A percentile compares a stretch with the other conserved stretches of the same genome.
Conservation (phyloP, 2,888 invertebrate species). For the Hylaea fasciaria region DNA sequence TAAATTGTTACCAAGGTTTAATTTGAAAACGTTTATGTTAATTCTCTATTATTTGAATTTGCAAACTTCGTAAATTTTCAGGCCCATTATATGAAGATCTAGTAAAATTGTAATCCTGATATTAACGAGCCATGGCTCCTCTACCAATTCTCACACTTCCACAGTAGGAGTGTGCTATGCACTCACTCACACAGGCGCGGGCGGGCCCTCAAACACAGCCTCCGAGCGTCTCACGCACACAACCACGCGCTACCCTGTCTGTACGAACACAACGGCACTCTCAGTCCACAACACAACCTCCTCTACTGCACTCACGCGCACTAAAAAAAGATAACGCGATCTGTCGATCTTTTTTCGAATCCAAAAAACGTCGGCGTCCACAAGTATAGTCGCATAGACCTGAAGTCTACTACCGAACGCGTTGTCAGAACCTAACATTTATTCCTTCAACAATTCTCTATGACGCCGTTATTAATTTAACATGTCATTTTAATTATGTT, state of each 20-base stretch:
- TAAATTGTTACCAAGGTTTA: no score
- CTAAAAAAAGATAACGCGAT: slow-evolving; percentile 82
- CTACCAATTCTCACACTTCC: slow-evolving; percentile 64
- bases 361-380: slow-evolving; percentile 68
- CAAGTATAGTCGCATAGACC: slow-evolving; percentile 73
- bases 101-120: slow-evolving; percentile 16
- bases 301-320: slow-evolving; percentile 85
- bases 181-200: slow-evolving; percentile 72
- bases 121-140: slow-evolving; percentile 52
- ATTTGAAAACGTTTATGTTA: no score
- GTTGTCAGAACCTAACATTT: slow-evolving; percentile 64
- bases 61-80: no score
- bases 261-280: slow-evolving; percentile 81
- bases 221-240: slow-evolving; percentile 73
- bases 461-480: slow-evolving; percentile 79
- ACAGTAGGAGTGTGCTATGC: slow-evolving; percentile 78
- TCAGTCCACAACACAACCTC: slow-evolving; percentile 83
- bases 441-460: slow-evolving; percentile 76
- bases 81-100: not conserved
- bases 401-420: slow-evolving; percentile 75
- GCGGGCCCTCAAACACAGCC: slow-evolving; percentile 66
- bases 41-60: no score
- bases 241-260: slow-evolving; percentile 58
- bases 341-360: slow-evolving; percentile 83
- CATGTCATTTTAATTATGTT: slow-evolving; percentile 82